Evolutionary conservation across 2,797 vertebrate genomes (phyloP).

Genomic region (Loriculus beryllinus): DNA sequence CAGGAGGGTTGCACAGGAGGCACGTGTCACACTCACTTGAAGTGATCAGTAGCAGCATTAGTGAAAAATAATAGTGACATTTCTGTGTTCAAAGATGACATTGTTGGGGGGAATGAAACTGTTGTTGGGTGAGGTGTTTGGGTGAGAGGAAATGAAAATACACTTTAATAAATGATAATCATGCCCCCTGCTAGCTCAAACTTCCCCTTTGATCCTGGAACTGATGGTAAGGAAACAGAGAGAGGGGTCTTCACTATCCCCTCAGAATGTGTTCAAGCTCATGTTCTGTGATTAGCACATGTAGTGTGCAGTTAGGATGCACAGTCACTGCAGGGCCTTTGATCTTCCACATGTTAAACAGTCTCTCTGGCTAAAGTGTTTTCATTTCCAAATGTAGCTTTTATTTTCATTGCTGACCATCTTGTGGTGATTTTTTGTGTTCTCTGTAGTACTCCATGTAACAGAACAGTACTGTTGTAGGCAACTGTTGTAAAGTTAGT

Average conservation of each 20-base stretch:
- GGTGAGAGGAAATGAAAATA: rapidly evolving
- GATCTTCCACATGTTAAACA: not conserved
- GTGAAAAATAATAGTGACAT: not conserved
- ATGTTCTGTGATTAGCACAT: rapidly evolving
- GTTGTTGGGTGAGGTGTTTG: not conserved
- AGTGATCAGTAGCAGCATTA: not conserved
- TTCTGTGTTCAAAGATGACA: not conserved
- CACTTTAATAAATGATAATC: not conserved
- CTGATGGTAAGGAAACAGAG: not conserved
- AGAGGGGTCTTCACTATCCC: not conserved
- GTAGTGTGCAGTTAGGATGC: rapidly evolving
- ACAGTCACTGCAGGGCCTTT: not conserved
- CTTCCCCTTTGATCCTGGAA: not conserved
- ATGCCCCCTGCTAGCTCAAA: not conserved
- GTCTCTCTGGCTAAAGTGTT: not conserved
- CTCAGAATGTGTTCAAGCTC: not conserved
- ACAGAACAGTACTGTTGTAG: not conserved
- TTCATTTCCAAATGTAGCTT: not conserved
- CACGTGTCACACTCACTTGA: not conserved
- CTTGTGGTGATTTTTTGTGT: not conserved
- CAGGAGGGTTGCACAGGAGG: not conserved
- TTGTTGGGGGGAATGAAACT: not conserved
- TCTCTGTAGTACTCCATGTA: not conserved
- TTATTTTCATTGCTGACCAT: not conserved
- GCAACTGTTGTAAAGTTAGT: not conserved